Base-by-base conservation (phyloP, 2,797 vertebrate genomes). In the Halcyon chelicuti region DNA sequence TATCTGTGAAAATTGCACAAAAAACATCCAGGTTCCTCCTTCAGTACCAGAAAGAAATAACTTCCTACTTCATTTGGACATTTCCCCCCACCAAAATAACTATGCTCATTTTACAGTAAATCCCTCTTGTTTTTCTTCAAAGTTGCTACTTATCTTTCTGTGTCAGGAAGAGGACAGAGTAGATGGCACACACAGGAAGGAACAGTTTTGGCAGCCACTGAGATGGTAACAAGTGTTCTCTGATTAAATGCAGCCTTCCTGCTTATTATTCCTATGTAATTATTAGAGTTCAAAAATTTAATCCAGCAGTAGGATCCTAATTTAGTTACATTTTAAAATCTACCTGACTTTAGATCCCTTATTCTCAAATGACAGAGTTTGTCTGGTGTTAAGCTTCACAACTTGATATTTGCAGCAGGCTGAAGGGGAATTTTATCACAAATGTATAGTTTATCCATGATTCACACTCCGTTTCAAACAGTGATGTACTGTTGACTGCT, bases 1-100 rank as follows among this genome's bases (percentile, higher is more conserved):
- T 11, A 79, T 9, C 97, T 98, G 89, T 87, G 65, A 96, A 97
- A 96, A 85, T 84, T 76, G 83, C 74, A 90, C 25, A 82, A 40
- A 71, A 52, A 17, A 83, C 89, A 86, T 91, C 31, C 47, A 33
- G 12, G 42, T 95, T 97, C 94, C 54, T 83, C 40, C 60, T 90
- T 90, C 67, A 89, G 62, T 40, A 60, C 2, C 35, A 75, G 10
- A 72, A 5, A 70, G 25, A 88, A 81, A 88, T 33, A 58, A 47
- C 6, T 37, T 44, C 51, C 52, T 81, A 25, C 31, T 90, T 93
- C 25, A 40, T 57, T 62, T 80, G 35, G n/a, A 58, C n/a, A 57
- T 39, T 86, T 81, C 60, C 16, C 28, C 12, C 47, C 37, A 47
- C 18, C 42, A 61, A 47, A 83, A 84, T 19, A 92, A n/a, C 58